Evolutionary conservation across 2,797 vertebrate genomes (phyloP).

Genomic region (Diplodus puntazzo): DNA sequence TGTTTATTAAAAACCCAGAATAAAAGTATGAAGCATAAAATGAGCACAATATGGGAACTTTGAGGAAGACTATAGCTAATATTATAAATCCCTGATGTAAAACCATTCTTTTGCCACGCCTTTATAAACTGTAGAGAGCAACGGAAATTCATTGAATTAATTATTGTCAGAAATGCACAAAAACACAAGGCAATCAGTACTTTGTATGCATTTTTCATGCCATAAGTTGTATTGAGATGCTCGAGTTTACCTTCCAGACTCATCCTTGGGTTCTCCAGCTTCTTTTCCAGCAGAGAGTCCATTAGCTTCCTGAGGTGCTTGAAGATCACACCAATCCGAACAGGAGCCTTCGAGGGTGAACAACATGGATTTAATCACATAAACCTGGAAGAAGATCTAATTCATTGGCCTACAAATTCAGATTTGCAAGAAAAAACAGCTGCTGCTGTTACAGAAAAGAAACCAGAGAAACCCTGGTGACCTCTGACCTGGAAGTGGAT

Average conservation of each 20-base stretch:
- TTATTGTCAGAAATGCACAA: background rate
- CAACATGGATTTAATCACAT: background rate
- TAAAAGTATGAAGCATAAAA: too few species aligned
- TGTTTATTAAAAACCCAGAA: too few species aligned
- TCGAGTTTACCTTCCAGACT: slow-evolving; percentile 91
- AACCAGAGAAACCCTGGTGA: background rate
- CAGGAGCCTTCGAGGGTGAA: slow-evolving; percentile 88
- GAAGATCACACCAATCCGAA: slow-evolving; percentile 97
- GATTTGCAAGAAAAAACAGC: background rate
- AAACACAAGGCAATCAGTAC: background rate
- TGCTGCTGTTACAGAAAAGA: background rate
- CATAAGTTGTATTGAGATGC: background rate
- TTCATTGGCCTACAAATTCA: background rate
- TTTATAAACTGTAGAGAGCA: background rate
- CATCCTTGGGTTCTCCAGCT: slow-evolving; percentile 95
- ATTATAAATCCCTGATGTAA: background rate
- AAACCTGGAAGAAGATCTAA: background rate
- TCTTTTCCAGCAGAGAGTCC: slow-evolving; percentile 93
- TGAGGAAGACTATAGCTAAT: background rate
- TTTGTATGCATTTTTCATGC: too few species aligned
- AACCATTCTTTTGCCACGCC: background rate
- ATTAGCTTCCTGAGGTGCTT: slow-evolving; percentile 95
- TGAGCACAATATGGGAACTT: background rate
- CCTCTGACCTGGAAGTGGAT: slow-evolving; percentile 95
- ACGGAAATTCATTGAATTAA: background rate